Base-by-base conservation (phyloP, 2,113 vertebrate species). In the Sclerurus mexicanus region DNA sequence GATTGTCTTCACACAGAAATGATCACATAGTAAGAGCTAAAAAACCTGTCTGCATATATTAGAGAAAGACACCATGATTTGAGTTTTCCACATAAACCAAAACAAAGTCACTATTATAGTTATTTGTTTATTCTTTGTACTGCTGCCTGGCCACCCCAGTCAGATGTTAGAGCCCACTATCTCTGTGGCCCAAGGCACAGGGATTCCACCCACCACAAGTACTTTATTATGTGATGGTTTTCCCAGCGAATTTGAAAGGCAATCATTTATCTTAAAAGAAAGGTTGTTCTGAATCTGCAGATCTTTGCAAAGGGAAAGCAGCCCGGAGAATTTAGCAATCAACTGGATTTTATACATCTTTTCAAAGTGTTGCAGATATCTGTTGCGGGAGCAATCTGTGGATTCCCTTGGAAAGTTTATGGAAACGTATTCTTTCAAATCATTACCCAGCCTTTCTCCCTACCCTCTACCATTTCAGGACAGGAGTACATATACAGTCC, bases 401-500 rank as follows among this genome's bases (percentile, higher is more conserved):
- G 59, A 74, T 71, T 72, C 66, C 71, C 46, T 52, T 90, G 72
- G 56, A 92, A 89, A 74, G 46, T 80, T 93, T 82, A 87, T 73
- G 53, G 95, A 95, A 96, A 93, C 89, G 55, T 86, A 95, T 92
- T 96, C 90, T 96, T 97, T 93, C 87, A 93, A 80, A 83, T 90
- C 60, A 42, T 75, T 92, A 55, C 25, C 46, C 93, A 91, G 80
- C 80, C 68, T 44, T 96, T 96, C 86, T 94, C 60, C 77, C 90
- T 96, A 83, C 93, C 94, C 96, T 98, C 97, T 79, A 96, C 96
- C 84, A 85, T 94, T 97, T 97, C 96, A 96, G 95, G 97, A 97
- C 94, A 97, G 96, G 82, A 97, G 90, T 66, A 95, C 82, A 95
- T 95, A 97, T 97, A 98, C 96, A 97, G 96, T 85, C 94, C 94